Conservation (phyloP, 1,140 invertebrate species). For the Sarcophaga peregrina region DNA sequence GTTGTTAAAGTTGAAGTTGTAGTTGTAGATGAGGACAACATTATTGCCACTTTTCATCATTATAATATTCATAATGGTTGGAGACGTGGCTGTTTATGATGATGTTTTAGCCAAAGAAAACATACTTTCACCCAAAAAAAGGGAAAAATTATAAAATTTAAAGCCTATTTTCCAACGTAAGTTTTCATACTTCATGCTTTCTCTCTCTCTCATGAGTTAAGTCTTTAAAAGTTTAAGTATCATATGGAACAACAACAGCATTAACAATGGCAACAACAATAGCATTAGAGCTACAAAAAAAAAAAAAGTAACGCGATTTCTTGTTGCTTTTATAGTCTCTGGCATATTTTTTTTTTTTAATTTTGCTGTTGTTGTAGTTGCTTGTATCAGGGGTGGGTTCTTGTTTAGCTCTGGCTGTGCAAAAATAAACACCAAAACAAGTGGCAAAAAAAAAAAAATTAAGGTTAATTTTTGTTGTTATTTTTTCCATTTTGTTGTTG, state of each 20-base stretch:
- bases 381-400: neutral
- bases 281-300: neutral
- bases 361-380: neutral
- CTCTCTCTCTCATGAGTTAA: neutral
- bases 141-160: no score
- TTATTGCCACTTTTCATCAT: conserved; percentile 2
- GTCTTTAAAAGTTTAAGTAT: neutral
- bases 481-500: neutral
- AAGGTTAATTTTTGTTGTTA: conserved; percentile 5
- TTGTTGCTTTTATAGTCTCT: neutral
- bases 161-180: neutral
- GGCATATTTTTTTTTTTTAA: no score
- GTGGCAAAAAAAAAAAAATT: neutral
- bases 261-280: neutral
- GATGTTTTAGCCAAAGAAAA: neutral
- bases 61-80: neutral
- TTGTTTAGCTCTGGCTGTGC: neutral
- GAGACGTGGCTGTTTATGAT: neutral
- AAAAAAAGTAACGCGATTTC: conserved; percentile 2
- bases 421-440: neutral
- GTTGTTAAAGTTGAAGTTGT: no score
- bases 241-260: neutral
- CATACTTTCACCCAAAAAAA: neutral
- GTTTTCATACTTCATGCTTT: neutral
- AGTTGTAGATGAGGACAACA: neutral